phyloP scores from a whole-genome alignment of 2,888 invertebrate genomes.

The Agonopterix arenella region DNA sequence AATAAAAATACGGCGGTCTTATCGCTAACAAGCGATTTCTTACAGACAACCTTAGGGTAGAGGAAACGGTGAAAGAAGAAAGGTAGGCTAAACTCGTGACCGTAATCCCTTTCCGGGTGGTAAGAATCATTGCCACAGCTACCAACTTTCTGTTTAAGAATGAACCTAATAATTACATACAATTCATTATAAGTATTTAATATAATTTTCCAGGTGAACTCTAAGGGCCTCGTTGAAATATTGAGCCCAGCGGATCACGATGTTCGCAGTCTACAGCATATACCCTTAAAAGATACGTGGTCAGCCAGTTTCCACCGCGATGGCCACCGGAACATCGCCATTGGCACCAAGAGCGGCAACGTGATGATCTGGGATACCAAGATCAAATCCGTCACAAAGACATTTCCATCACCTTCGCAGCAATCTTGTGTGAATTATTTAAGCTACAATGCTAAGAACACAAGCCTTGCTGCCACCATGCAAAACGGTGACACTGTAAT shows the following conservation, averaged over 20 bases:
- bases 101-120: too few species aligned
- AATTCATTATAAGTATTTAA: background rate
- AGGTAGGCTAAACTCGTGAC: too few species aligned
- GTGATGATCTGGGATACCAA: conserved; percentile 72
- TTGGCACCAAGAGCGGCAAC: conserved; percentile 64
- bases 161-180: too few species aligned
- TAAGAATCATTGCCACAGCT: too few species aligned
- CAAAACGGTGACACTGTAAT: conserved; percentile 69
- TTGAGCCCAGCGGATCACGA: conserved; percentile 60
- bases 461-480: conserved; percentile 63
- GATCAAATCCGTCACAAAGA: conserved; percentile 60
- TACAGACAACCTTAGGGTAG: too few species aligned
- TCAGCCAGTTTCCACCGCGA: conserved; percentile 66
- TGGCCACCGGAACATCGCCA: conserved; percentile 61
- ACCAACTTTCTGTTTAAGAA: too few species aligned
- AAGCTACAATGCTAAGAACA: conserved; percentile 68
- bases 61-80: too few species aligned
- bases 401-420: conserved; percentile 57
- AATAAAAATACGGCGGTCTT: too few species aligned
- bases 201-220: conserved; percentile 53
- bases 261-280: conserved; percentile 59
- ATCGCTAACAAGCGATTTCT: too few species aligned
- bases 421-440: conserved; percentile 55
- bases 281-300: conserved; percentile 65
- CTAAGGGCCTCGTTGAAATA: conserved; percentile 62